These are phyloP conservation scores for Amiota communis DNA, from an alignment of 2,888 invertebrate species.

Conservation along the genomic window DNA sequence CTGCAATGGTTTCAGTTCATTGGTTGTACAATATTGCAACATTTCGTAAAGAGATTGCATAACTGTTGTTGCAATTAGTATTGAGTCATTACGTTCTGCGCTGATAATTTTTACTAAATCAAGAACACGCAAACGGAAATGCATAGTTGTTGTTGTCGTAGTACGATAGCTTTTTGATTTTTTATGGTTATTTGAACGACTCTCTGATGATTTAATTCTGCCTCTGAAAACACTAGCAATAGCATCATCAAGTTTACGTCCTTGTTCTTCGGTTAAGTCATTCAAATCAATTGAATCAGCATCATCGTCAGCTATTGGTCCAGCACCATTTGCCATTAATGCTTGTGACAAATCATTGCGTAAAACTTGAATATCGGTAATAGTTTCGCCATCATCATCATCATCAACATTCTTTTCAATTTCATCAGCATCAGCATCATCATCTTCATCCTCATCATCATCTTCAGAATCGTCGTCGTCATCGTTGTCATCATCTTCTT, in stretches of 20 bases:
- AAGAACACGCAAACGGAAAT: conserved; percentile 83
- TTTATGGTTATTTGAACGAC: conserved; percentile 64
- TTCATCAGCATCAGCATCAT: conserved; percentile 74
- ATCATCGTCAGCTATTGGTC: conserved; percentile 74
- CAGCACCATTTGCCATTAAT: conserved; percentile 75
- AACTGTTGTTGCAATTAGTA: conserved; percentile 81
- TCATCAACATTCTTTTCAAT: conserved; percentile 74
- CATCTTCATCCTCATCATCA: conserved; percentile 71
- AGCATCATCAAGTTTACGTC: conserved; percentile 81
- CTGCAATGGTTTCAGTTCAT: conserved; percentile 79
- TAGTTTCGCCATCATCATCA: conserved; percentile 75
- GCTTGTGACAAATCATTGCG: conserved; percentile 82
- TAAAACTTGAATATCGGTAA: conserved; percentile 80
- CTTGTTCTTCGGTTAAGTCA: conserved; percentile 84
- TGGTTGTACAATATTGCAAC: conserved; percentile 81
- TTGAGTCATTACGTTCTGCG: conserved; percentile 78
- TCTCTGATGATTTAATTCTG: conserved; percentile 74
- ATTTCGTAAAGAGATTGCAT: conserved; percentile 80
- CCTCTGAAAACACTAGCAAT: conserved; percentile 81
- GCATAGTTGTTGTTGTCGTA: conserved; percentile 79
- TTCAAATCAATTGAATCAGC: conserved; percentile 83
- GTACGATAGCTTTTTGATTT: conserved; percentile 77
- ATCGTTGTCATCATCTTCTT: conserved; percentile 65
- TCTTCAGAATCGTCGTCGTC: conserved; percentile 70
- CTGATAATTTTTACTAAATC: conserved; percentile 84